Percentiles rank a stretch among this genome's conserved stretches.
Conservation (phyloP, 2,888 invertebrate species). For the Neoitamus cyanurus region DNA sequence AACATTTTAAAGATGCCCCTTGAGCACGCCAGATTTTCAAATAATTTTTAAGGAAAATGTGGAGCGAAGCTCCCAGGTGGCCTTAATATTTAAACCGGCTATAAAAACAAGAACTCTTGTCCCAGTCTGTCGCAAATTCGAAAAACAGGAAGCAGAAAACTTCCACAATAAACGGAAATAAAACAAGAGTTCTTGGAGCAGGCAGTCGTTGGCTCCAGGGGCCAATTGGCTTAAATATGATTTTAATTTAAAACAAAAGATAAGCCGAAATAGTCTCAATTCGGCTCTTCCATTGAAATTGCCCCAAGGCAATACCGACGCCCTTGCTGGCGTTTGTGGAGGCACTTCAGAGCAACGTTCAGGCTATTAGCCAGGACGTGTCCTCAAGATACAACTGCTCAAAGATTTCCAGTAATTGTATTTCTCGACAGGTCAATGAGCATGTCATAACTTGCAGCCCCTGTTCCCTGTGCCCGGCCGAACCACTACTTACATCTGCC, state of each 20-base stretch:
- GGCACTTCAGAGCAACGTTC: background rate
- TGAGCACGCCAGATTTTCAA: background rate
- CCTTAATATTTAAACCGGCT: background rate
- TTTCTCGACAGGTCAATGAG: slow-evolving; percentile 19
- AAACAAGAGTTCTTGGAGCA: background rate
- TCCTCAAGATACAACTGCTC: background rate
- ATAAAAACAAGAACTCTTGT: background rate
- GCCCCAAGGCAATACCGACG: background rate
- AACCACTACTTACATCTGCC: background rate
- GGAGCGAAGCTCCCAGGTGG: background rate
- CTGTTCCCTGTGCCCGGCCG: background rate
- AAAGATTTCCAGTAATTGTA: slow-evolving; percentile 24
- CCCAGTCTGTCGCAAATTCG: background rate
- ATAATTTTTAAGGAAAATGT: background rate
- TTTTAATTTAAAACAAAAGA: slow-evolving; percentile 11
- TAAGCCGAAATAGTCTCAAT: background rate
- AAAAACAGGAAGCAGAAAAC: background rate
- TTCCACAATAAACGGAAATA: background rate
- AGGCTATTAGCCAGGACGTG: background rate
- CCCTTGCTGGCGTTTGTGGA: background rate
- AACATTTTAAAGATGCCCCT: background rate
- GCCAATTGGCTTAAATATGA: slow-evolving; percentile 9
- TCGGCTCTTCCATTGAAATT: background rate
- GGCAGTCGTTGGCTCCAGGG: background rate
- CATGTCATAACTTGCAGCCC: background rate